A percentile compares a stretch with the other conserved stretches of the same genome.
Conservation (phyloP, 2,797 vertebrate species). For the Labroides dimidiatus region DNA sequence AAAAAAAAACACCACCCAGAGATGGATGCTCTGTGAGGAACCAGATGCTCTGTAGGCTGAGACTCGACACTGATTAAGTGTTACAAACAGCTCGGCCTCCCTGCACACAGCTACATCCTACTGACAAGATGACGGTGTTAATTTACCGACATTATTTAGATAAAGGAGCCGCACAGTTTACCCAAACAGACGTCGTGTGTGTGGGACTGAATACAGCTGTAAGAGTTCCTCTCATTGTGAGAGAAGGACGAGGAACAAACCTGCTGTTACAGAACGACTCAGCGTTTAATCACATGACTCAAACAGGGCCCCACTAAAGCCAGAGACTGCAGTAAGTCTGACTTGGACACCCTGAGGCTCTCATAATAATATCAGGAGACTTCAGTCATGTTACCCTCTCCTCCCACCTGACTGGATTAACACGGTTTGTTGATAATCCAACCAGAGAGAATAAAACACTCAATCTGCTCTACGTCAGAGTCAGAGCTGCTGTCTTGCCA, state of each 20-base stretch:
- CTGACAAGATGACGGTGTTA: slow-evolving; percentile 50
- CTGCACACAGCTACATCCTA: slow-evolving; percentile 22
- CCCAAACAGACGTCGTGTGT: slow-evolving; percentile 25
- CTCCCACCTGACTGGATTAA: too few relatives aligned
- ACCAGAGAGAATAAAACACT: too few relatives aligned
- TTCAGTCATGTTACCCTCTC: too few relatives aligned
- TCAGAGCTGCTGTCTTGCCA: too few relatives aligned
- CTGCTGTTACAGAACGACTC: slow-evolving; percentile 11
- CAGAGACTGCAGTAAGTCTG: too few relatives aligned
- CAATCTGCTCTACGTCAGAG: too few relatives aligned
- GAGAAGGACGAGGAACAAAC: neutral
- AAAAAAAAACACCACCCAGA: slow-evolving; percentile 73
- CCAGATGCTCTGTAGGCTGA: slow-evolving; percentile 88
- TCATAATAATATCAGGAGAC: too few relatives aligned
- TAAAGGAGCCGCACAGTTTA: slow-evolving; percentile 23
- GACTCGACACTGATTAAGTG: slow-evolving; percentile 44
- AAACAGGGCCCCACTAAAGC: neutral
- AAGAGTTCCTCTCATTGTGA: slow-evolving; percentile 1
- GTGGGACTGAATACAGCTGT: slow-evolving; percentile 42
- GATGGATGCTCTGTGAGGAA: slow-evolving; percentile 83
- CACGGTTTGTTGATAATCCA: too few relatives aligned
- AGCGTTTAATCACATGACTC: slow-evolving; percentile 1
- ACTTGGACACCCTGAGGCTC: too few relatives aligned
- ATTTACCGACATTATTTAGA: slow-evolving; percentile 50
- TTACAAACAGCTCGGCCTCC: slow-evolving; percentile 31